A percentile compares a stretch with the other conserved stretches of the same genome.
These are phyloP conservation scores for Blennius ocellaris DNA, from an alignment of 2,113 vertebrate species.

Conservation along the genomic window DNA sequence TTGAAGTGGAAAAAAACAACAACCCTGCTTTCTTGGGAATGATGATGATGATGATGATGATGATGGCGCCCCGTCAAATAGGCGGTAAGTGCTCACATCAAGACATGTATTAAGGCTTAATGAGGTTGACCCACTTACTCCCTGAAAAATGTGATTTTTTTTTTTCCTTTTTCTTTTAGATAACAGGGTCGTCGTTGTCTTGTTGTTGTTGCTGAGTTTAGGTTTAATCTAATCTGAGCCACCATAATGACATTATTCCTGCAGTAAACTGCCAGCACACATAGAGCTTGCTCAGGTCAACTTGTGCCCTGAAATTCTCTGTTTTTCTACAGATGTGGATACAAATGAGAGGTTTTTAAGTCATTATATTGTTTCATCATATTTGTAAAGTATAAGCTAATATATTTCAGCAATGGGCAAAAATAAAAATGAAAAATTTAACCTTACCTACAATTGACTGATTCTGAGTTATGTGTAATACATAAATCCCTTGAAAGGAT, in stretches of 20 bases:
- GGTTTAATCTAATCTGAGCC: slow-evolving; percentile 24
- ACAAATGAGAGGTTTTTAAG: too few relatives aligned
- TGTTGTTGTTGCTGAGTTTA: slow-evolving; percentile 25
- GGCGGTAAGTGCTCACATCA: slow-evolving; percentile 50
- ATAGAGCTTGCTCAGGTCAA: neutral
- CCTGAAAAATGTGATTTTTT: slow-evolving; percentile 7
- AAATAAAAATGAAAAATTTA: too few relatives aligned
- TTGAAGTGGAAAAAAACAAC: neutral
- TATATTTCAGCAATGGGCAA: too few relatives aligned
- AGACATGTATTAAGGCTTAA: slow-evolving; percentile 50
- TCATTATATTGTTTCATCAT: too few relatives aligned
- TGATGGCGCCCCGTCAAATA: slow-evolving; percentile 26
- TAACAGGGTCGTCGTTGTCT: slow-evolving; percentile 42
- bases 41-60: slow-evolving; percentile 5
- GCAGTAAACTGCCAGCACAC: slow-evolving; percentile 10
- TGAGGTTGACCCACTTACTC: slow-evolving; percentile 70
- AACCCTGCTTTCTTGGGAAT: slow-evolving; percentile 15
- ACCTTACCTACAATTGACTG: too few relatives aligned
- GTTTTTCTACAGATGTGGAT: neutral
- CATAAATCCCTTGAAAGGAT: too few relatives aligned
- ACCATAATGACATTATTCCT: slow-evolving; percentile 38
- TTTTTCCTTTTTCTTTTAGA: slow-evolving; percentile 33
- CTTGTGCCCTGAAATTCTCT: neutral
- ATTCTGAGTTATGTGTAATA: too few relatives aligned
- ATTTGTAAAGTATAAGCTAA: too few relatives aligned